Evolutionary conservation across 30 jellyfish, hydroid and myxozoan species (phyloP).

Genomic region (Nemopilema nomurai): DNA sequence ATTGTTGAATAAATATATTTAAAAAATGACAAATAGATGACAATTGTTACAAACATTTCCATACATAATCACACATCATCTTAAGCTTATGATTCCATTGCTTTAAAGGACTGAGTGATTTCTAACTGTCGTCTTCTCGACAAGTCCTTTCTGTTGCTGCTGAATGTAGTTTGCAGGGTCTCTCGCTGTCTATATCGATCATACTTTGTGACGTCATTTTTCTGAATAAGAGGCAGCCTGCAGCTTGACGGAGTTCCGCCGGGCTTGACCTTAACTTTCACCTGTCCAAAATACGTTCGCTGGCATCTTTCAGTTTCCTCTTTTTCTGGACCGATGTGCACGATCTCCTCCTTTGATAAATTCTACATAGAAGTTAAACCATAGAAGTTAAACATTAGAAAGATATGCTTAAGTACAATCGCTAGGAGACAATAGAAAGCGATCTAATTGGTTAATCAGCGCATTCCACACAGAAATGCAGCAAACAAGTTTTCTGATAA

Average conservation of each 20-base stretch:
- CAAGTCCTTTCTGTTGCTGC: background rate
- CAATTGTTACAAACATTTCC: background rate
- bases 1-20: too few relatives aligned
- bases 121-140: conserved; percentile 15
- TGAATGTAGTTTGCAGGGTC: conserved; percentile 9
- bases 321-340: conserved; percentile 29
- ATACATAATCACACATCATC: background rate
- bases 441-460: too few relatives aligned
- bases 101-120: conserved; percentile 16
- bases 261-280: conserved; percentile 59
- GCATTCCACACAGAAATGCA: too few relatives aligned
- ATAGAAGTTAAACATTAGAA: too few relatives aligned
- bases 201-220: conserved; percentile 28
- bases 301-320: conserved; percentile 8
- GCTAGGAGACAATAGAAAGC: too few relatives aligned
- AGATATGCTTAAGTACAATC: too few relatives aligned
- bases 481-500: too few relatives aligned
- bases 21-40: too few relatives aligned
- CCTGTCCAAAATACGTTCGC: conserved; percentile 10
- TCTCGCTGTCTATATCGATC: conserved; percentile 40
- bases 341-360: background rate
- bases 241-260: conserved; percentile 67
- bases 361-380: conserved; percentile 8
- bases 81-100: background rate
- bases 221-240: conserved; percentile 44